Base-by-base conservation (phyloP, 1,140 invertebrate species). In the Drosophila prosaltans region DNA sequence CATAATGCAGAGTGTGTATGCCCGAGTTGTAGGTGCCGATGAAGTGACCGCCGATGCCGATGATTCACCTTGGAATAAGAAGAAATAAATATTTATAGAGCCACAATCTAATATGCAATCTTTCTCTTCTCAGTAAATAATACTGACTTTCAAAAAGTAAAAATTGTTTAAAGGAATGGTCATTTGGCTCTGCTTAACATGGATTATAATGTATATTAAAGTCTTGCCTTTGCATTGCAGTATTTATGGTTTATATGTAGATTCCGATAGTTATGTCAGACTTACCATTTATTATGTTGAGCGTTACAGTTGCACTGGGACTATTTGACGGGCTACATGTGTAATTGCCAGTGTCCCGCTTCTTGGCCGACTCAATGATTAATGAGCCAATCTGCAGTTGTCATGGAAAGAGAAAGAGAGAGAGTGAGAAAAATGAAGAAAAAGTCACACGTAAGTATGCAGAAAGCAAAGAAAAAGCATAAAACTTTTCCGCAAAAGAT, bases 201-300 rank as follows among this genome's bases (percentile, higher is more conserved):
- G 28, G 28, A 4, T 30, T 30, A 30, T 30, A 0, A 30, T 3
- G 4, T 30, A 30, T 30, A 3, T 30, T 30, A 30, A 30, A 30
- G 28, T 30, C 28, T 2, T 4, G 2, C 4, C 11, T 59, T n/a
- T 16, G n/a, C 32, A 24, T 26, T 67, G 9, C 10, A 43, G 39
- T 45, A 21, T 59, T 39, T 65, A 40, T 36, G 3, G 32, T 36
- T 30, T 30, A 30, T 55, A 30, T 36, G 2, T 43, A 28, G 9
- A 21, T 58, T 43, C 10, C 32, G 16, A 69, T 57, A 58, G 57
- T 43, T 61, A n/a, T 40, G 32, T 16, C 9, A 62, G 30, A 83
- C 91, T 91, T 77, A 92, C 91, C 91, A 91, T 92, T 92, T 91
- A 92, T 92, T 70, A 92, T 91, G 78, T 92, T 92, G 69, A 92